A percentile compares a stretch with the other conserved stretches of the same genome.
Conservation (phyloP, 2,888 invertebrate species). For the Ditula angustiorana region DNA sequence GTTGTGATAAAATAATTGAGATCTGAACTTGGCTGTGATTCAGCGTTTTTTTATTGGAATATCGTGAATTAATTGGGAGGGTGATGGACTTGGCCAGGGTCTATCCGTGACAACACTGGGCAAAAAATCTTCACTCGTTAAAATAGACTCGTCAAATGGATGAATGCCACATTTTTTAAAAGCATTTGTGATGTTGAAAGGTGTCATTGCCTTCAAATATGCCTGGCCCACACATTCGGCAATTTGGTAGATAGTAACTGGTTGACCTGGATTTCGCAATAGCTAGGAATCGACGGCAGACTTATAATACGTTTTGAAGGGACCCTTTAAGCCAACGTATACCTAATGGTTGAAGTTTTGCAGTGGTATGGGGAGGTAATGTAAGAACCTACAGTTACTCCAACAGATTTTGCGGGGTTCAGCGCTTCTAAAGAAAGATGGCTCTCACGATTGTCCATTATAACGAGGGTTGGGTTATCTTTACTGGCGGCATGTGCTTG, state of each 20-base stretch:
- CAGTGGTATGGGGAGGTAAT: background rate
- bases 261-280: conserved; percentile 5
- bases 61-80: no score
- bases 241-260: conserved; percentile 5
- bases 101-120: no score
- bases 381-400: conserved; percentile 16
- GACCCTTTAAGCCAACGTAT: conserved; percentile 24
- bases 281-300: conserved; percentile 6
- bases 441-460: conserved; percentile 59
- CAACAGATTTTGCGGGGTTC: conserved; percentile 5
- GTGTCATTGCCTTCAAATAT: conserved; percentile 8
- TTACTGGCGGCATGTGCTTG: conserved; percentile 47
- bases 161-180: conserved; percentile 18
- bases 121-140: background rate
- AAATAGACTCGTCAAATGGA: conserved; percentile 6
- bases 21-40: no score
- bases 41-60: no score
- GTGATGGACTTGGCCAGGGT: no score
- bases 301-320: conserved; percentile 11
- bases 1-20: no score
- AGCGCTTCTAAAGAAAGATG: conserved; percentile 44
- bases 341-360: conserved; percentile 21
- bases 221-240: background rate
- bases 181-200: conserved; percentile 4
- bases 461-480: conserved; percentile 51